A percentile compares a stretch with the other conserved stretches of the same genome.
Conservation (phyloP, 2,888 invertebrate species). For the Mythimna albipuncta region DNA sequence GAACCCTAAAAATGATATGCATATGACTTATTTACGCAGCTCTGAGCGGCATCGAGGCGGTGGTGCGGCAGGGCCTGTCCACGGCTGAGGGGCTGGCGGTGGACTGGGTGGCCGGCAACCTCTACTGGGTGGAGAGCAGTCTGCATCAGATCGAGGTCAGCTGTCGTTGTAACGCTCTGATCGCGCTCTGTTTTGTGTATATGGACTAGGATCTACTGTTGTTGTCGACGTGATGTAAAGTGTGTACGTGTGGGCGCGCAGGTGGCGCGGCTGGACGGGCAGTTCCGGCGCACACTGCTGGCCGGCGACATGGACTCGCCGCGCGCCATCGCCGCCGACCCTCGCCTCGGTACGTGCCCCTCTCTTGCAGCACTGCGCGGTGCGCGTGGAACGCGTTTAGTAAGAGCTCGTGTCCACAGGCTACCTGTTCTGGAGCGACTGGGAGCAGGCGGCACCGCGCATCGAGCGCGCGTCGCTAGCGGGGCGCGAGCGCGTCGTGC, state of each 20-base stretch:
- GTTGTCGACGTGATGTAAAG: too few species aligned
- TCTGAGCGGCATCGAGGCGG: constrained; percentile 94
- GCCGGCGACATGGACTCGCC: constrained; percentile 96
- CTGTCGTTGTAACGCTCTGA: too few species aligned
- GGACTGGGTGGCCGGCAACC: constrained; percentile 96
- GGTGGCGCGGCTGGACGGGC: constrained; percentile 90
- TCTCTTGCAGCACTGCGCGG: too few species aligned
- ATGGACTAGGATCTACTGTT: too few species aligned
- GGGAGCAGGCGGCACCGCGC: constrained; percentile 94
- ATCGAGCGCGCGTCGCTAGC: constrained; percentile 96
- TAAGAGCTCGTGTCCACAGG: constrained; percentile 69
- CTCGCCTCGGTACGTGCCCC: constrained; percentile 90
- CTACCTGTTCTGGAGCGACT: constrained; percentile 96
- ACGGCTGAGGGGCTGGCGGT: constrained; percentile 97
- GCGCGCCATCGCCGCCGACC: constrained; percentile 95
- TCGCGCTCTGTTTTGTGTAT: too few species aligned
- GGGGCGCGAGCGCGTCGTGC: constrained; percentile 91
- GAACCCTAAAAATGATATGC: too few species aligned
- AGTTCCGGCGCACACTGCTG: constrained; percentile 94
- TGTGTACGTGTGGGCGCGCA: constrained; percentile 43
- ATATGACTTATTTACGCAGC: constrained; percentile 74
- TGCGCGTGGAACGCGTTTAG: too few species aligned
- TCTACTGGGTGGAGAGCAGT: constrained; percentile 97
- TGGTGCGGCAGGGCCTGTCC: constrained; percentile 95
- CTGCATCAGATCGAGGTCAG: constrained; percentile 95